Base-by-base conservation (phyloP, 2,888 invertebrate genomes). In the Rhaphigaster nebulosa region DNA sequence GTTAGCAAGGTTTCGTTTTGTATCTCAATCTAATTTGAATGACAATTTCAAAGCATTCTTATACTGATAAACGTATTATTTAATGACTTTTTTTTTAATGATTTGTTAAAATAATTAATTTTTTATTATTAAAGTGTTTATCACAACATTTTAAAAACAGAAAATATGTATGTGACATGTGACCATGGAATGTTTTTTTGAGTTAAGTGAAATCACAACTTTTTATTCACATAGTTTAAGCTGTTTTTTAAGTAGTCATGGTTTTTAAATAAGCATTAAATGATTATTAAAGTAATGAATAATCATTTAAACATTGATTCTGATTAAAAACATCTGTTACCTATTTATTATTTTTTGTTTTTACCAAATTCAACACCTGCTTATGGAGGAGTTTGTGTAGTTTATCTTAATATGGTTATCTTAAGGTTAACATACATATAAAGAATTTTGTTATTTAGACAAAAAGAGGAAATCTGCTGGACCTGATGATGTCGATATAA, bases 401-500 rank as follows among this genome's bases (percentile, higher is more conserved):
- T 41, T 56, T 88, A 56, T 54, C 56, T n/a, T 60, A 34, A 26
- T 45, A 29, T 65, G 54, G 50, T 65, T 89, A 65, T 89, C 52
- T 50, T 80, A 70, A 89, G 56, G 89, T 29, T 89, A 65, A 56
- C 26, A n/a, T 56, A 76, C 12, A 20, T 70, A 65, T 70, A 50
- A 89, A 76, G 29, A 41, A 29, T 80, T 56, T 90, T 91, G 65
- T 89, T 65, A n/a, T 91, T 50, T 52, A 90, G 91, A 91, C 41
- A 91, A 91, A 60, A 91, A 90, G 41, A 70, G 91, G 52, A 91
- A 88, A 87, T 88, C 91, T 34, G 91, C 90, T 56, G 91, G 90
- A 50, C 90, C 91, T 88, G 91, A 91, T 65, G 91, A 91, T 80
- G 84, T 91, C 26, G 91, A 91, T 70, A 76, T 88, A n/a, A 90